phyloP scores from a whole-genome alignment of 2,113 vertebrate species.

The Lamprologus lemairii region DNA sequence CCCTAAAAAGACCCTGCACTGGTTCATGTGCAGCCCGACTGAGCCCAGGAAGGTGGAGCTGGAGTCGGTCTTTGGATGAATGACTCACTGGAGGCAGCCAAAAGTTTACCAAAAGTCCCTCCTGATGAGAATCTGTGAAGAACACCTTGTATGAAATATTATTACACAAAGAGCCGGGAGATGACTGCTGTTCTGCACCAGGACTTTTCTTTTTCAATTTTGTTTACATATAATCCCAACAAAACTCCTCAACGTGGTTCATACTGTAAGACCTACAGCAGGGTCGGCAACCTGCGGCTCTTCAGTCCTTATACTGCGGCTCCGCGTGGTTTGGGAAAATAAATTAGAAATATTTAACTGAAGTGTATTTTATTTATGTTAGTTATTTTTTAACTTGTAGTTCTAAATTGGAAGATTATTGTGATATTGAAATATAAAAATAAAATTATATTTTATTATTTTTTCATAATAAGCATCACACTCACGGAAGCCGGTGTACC shows the following conservation, averaged over 20 bases:
- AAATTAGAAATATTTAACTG: accelerated
- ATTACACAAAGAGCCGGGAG: neutral
- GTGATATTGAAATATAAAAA: neutral
- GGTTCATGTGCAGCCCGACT: neutral
- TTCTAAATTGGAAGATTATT: neutral
- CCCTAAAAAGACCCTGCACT: neutral
- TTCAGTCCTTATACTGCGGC: accelerated
- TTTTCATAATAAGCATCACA: neutral
- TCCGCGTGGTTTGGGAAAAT: neutral
- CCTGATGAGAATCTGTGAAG: accelerated
- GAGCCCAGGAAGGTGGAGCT: neutral
- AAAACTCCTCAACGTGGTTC: accelerated
- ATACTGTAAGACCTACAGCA: neutral
- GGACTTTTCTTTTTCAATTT: neutral
- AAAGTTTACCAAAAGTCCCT: neutral
- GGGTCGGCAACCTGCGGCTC: accelerated
- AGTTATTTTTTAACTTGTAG: accelerated
- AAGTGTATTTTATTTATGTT: accelerated
- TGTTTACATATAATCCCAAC: neutral
- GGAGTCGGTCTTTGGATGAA: neutral
- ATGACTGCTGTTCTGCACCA: neutral
- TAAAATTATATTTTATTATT: accelerated
- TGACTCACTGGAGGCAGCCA: neutral
- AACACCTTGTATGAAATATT: neutral
- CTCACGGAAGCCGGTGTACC: accelerated